A percentile compares a stretch with the other conserved stretches of the same genome.
Conservation (phyloP, 2,113 vertebrate genomes). For the Procapra przewalskii region DNA sequence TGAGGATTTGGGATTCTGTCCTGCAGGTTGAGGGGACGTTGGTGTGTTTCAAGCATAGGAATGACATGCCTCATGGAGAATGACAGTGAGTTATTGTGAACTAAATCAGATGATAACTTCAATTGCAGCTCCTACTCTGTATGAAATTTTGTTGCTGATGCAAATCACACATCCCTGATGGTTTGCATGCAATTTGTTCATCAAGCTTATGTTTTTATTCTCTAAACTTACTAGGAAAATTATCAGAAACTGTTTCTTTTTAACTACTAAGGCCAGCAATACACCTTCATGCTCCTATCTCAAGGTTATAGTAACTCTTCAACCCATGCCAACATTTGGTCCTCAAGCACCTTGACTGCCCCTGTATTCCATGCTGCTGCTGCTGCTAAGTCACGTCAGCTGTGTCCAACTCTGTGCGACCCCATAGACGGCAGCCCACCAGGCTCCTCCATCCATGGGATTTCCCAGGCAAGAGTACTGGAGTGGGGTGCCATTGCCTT, state of each 20-base stretch:
- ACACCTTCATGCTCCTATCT: not conserved
- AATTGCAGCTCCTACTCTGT: not conserved
- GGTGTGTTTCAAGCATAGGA: not conserved
- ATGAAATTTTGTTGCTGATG: not conserved
- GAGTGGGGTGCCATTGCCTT: too few species aligned
- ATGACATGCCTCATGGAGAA: not conserved
- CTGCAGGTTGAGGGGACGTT: not conserved
- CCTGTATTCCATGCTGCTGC: not conserved
- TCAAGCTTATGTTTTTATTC: not conserved
- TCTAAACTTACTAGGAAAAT: not conserved
- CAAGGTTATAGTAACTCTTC: not conserved
- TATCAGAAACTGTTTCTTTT: not conserved
- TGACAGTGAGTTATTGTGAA: not conserved
- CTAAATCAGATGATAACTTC: not conserved
- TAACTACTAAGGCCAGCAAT: not conserved
- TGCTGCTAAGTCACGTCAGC: too few species aligned
- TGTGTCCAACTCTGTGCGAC: rapidly evolving
- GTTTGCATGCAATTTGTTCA: not conserved
- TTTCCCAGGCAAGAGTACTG: too few species aligned
- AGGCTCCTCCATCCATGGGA: too few species aligned
- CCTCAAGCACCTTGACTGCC: not conserved
- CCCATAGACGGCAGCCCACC: too few species aligned
- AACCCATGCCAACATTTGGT: not conserved
- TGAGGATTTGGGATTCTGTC: not conserved
- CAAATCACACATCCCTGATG: not conserved